A percentile compares a stretch with the other conserved stretches of the same genome.
These are phyloP conservation scores for Cotesia congregata DNA, from an alignment of 2,888 invertebrate species.

Conservation along the genomic window DNA sequence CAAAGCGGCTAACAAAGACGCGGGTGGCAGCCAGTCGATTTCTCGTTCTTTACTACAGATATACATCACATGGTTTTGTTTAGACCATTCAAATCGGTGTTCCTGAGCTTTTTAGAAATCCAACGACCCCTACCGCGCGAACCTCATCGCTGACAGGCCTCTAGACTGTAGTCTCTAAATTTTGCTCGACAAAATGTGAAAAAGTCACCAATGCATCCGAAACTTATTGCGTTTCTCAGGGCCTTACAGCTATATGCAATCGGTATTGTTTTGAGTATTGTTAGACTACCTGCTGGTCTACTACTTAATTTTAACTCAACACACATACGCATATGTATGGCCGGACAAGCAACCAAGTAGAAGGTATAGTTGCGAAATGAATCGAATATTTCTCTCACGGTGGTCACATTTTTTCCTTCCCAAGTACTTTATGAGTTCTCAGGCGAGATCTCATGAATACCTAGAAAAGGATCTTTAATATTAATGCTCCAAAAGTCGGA, in stretches of 20 bases:
- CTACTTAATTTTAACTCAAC: slow-evolving; percentile 16
- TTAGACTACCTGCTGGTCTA: slow-evolving; percentile 22
- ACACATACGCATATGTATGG: neutral
- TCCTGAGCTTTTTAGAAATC: neutral
- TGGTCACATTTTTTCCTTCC: slow-evolving; percentile 14
- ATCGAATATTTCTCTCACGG: neutral
- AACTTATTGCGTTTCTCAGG: neutral
- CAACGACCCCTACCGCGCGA: neutral
- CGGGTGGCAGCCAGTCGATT: slow-evolving; percentile 8
- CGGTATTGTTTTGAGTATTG: slow-evolving; percentile 9
- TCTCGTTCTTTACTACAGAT: neutral
- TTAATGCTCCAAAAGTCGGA: neutral
- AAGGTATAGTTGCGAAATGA: slow-evolving; percentile 23
- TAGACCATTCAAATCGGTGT: slow-evolving; percentile 19
- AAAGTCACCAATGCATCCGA: neutral
- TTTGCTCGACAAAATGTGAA: neutral
- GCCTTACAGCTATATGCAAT: neutral
- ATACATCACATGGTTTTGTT: neutral
- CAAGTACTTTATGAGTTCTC: slow-evolving; percentile 1
- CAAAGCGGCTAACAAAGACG: slow-evolving; percentile 24
- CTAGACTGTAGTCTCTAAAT: neutral
- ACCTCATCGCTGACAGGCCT: slow-evolving; percentile 16
- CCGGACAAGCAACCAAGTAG: neutral
- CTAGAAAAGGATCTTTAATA: neutral
- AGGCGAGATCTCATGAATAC: neutral